Base-by-base conservation (phyloP, 2,888 invertebrate species). In the Stenodema calcarata region DNA sequence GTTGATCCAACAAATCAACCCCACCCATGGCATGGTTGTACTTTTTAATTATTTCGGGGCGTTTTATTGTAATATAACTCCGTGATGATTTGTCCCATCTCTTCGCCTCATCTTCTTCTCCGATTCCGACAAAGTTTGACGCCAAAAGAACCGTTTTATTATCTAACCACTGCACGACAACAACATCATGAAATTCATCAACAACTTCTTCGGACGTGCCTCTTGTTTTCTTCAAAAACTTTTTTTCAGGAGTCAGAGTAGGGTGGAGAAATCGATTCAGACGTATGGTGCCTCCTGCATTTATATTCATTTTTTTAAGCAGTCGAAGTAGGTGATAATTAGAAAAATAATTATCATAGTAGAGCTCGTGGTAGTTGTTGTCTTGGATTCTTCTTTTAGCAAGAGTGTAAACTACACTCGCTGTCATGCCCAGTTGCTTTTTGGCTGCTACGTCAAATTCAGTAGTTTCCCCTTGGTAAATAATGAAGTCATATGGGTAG, bases 51-150 rank as follows among this genome's bases (percentile, higher is more conserved):
- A 85, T 47, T 76, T 87, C 86, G 7, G 88, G 88, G 18, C 85
- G 87, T 89, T 85, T 86, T 87, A 85, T 89, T 88, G 30, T n/a
- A 11, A 87, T 87, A 47, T 87, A 81, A 75, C 89, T 80, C 3
- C 50, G 6, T 9, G n/a, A 14, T 18, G n/a, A n/a, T 14, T 70
- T 79, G 30, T 79, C 62, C 86, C 79, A 86, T 23, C 86, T 47
- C 41, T 80, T 86, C n/a, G 35, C 79, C 2, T 27, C 41, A 54
- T 86, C 79, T 41, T 62, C 69, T 54, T 44, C 62, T 16, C 79
- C 89, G 42, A 88, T 88, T 9, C 90, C 90, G 54, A 89, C 86
- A 89, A 89, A 90, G 87, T 89, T 90, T 54, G 90, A 90, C 84
- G 89, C 89, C 54, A 90, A 70, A 87, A 87, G 88, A 23, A 90